Evolutionary conservation across 2,797 vertebrate species (phyloP), one percentile per base, ranked within the genome.

Genomic region (Sebastes minor): DNA sequence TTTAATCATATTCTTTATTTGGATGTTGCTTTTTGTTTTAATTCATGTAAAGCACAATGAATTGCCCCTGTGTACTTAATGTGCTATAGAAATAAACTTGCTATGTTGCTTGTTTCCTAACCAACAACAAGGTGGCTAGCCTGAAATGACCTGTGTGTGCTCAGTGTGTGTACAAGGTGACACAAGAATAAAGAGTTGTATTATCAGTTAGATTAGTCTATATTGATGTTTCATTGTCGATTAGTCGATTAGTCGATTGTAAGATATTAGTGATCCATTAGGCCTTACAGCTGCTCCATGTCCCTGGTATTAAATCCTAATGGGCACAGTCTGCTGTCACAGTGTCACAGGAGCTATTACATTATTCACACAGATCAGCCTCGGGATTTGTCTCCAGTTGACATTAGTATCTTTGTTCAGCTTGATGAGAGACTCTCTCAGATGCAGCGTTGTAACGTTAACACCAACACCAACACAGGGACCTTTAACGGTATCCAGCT

Each of bases 351-450:
- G 53, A 55, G 65, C 22, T 52, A 2, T 55, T 86, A 9, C 59
- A 85, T 77, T 69, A 81, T 81, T 75, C 25, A 85, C 32, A 28
- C 32, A 28, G 59, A 77, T 52, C 68, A 76, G 79, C 67, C 67
- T 57, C 28, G 7, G 23, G 11, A 32, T 59, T 10, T 28, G 61
- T 62, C 59, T 60, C 20, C 23, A 56, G 38, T 6, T 73, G 27
- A 59, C 63, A 62, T 53, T 32, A 35, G 6, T 4, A 5, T 56
- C 25, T 62, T 12, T 49, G 70, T 23, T 46, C 13, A 60, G 6
- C 42, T 38, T 2, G 1, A 71, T 14, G 3, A 22, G 3, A 61
- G 14, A 38, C 2, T 2, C 16, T n/a, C 14, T 68, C 18, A 18
- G 8, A 74, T 35, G 6, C 25, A 68, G 8, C 77, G 9, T 18